Evolutionary conservation across 2,888 invertebrate species (phyloP).

Genomic region (Epistrophe eligans): DNA sequence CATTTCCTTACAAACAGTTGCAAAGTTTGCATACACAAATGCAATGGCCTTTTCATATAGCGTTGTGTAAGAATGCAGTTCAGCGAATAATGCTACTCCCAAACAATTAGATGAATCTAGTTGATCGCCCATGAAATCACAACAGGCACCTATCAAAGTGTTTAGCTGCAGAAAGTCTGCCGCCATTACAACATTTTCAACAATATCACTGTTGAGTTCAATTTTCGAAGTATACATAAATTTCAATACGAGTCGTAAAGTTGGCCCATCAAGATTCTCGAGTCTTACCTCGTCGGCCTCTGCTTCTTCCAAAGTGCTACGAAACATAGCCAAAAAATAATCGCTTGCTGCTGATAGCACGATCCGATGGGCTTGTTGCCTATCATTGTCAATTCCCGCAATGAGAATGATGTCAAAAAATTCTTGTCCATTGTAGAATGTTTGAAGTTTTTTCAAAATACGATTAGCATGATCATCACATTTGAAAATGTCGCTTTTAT

Average conservation of each 20-base stretch:
- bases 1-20: not conserved
- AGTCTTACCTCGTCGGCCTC: constrained; percentile 28
- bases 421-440: constrained; percentile 20
- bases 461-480: not conserved
- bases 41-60: not conserved
- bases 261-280: constrained; percentile 17
- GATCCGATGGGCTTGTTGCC: constrained; percentile 26
- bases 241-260: not conserved
- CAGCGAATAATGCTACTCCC: constrained; percentile 3
- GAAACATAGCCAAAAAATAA: constrained; percentile 41
- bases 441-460: constrained; percentile 21
- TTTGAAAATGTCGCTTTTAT: constrained; percentile 1
- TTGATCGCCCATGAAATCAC: constrained; percentile 7
- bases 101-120: not conserved
- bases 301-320: constrained; percentile 25
- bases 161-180: constrained; percentile 39
- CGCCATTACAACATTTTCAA: constrained; percentile 6
- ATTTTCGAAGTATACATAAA: constrained; percentile 28
- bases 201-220: not conserved
- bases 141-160: constrained; percentile 1
- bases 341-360: constrained; percentile 31
- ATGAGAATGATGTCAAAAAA: constrained; percentile 30
- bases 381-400: constrained; percentile 23
- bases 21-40: constrained; percentile 6
- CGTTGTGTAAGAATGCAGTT: constrained; percentile 1